Base-by-base conservation (phyloP, 2,888 invertebrate genomes). In the Sinelater perroti region DNA sequence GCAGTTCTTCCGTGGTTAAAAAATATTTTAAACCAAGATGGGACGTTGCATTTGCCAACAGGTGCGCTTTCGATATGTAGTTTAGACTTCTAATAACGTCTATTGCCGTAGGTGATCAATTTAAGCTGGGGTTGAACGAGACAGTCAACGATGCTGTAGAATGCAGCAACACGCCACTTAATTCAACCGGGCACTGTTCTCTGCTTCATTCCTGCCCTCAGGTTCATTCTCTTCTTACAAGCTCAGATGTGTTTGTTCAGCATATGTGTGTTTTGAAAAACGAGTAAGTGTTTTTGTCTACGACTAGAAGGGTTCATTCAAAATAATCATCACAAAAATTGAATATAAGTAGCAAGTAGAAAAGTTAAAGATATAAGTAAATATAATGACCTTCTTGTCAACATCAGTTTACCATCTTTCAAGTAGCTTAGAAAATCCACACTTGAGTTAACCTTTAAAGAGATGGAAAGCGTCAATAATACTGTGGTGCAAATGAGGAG, bases 101-200 rank as follows among this genome's bases (percentile, higher is more conserved):
- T 3, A 4, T 10, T 26, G 2, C 6, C 6, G 11, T n/a, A 31
- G 11, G 6, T 30, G 16, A 33, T 5, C 16, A 16, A 10, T 14
- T 31, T 26, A 52, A 52, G 33, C 17, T 57, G 10, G 57, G 52
- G n/a, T 8, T 46, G 18, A 40, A 57, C 17, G 57, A 52, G 42
- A 57, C 51, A 3, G 21, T 56, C 30, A 36, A 31, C 2, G 46
- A 50, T 10, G 31, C 7, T 3, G 45, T 52, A 11, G 38, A 7
- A 11, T 54, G 54, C 8, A 8, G 40, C 3, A 59, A 49, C 31
- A 35, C 59, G n/a, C 59, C 55, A 2, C 18, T 33, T 2, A 45
- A 55, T 42, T 21, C 17, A 24, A 30, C 47, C 18, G 59, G 59
- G 8, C 59, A 44, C 38, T 59, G 59, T 14, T 33, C 44, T n/a